Percentiles rank a stretch among this genome's conserved stretches.
Evolutionary conservation across 2,888 invertebrate species (phyloP).

Genomic region (Protophormia terraenovae): DNA sequence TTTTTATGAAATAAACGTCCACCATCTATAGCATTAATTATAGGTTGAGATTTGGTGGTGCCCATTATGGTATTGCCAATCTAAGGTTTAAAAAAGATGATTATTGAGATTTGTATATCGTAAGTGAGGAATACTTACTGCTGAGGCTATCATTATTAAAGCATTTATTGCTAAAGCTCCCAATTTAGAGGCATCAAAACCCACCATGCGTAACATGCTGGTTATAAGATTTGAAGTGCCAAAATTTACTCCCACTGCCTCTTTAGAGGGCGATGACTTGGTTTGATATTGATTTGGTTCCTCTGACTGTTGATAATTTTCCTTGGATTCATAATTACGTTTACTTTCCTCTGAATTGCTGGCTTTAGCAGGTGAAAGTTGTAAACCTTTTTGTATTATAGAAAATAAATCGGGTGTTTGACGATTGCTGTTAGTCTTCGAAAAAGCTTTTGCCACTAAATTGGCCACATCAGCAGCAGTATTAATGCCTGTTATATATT

Average conservation of each 20-base stretch:
- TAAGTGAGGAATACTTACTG: conserved; percentile 84
- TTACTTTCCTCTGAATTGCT: conserved; percentile 12
- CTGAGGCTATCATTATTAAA: conserved; percentile 90
- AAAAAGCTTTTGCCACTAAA: conserved; percentile 84
- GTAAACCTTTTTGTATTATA: conserved; percentile 69
- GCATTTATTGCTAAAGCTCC: conserved; percentile 92
- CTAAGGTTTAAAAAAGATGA: conserved; percentile 50
- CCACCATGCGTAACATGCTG: conserved; percentile 86
- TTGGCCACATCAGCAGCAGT: conserved; percentile 84
- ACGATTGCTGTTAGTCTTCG: conserved; percentile 70
- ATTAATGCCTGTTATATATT: conserved; percentile 76
- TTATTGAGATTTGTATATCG: background rate
- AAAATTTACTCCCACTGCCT: conserved; percentile 62
- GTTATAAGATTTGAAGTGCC: conserved; percentile 73
- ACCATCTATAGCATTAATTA: background rate
- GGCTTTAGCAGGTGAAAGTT: background rate
- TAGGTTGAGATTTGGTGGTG: conserved; percentile 63
- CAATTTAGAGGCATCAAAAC: conserved; percentile 88
- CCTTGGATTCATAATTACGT: conserved; percentile 41
- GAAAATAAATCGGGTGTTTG: conserved; percentile 73
- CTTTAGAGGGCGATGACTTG: conserved; percentile 55
- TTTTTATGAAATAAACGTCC: conserved; percentile 28
- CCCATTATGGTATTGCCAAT: conserved; percentile 77
- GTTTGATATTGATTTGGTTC: conserved; percentile 45
- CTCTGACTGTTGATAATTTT: conserved; percentile 68